Evolutionary conservation across 2,888 invertebrate genomes (phyloP).

Genomic region (Kuschelorhynchus macadamiae): DNA sequence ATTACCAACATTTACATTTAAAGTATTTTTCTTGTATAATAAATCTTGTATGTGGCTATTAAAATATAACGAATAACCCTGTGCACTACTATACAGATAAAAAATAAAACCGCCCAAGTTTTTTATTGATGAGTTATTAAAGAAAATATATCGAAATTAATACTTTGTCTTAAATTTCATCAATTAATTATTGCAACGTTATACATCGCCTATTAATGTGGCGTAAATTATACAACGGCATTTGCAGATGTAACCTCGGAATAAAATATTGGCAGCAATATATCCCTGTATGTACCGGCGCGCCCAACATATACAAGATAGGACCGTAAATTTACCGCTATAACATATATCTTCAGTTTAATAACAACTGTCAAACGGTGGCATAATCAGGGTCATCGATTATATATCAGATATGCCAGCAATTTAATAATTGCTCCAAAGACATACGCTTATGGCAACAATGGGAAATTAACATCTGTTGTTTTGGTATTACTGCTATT

Average conservation of each 20-base stretch:
- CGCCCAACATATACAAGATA: constrained; percentile 4
- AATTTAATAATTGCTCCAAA: constrained; percentile 32
- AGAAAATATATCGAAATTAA: too few relatives aligned
- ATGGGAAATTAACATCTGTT: constrained; percentile 26
- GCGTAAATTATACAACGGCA: background rate
- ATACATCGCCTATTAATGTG: background rate
- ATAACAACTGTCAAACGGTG: constrained; percentile 30
- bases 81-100: too few relatives aligned
- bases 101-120: too few relatives aligned
- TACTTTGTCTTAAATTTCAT: too few relatives aligned
- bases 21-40: too few relatives aligned
- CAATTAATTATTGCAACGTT: background rate
- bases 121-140: too few relatives aligned
- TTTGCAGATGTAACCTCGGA: too few relatives aligned
- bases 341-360: constrained; percentile 29
- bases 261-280: background rate
- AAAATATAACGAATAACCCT: too few relatives aligned
- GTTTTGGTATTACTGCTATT: too few relatives aligned
- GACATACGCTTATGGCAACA: constrained; percentile 19
- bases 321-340: constrained; percentile 17
- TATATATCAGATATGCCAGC: constrained; percentile 27
- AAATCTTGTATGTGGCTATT: too few relatives aligned
- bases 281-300: background rate
- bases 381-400: constrained; percentile 33
- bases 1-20: too few relatives aligned